A percentile compares a stretch with the other conserved stretches of the same genome.
These are phyloP conservation scores for Rhinoderma darwinii DNA, from an alignment of 2,113 vertebrate species.

Conservation along the genomic window DNA sequence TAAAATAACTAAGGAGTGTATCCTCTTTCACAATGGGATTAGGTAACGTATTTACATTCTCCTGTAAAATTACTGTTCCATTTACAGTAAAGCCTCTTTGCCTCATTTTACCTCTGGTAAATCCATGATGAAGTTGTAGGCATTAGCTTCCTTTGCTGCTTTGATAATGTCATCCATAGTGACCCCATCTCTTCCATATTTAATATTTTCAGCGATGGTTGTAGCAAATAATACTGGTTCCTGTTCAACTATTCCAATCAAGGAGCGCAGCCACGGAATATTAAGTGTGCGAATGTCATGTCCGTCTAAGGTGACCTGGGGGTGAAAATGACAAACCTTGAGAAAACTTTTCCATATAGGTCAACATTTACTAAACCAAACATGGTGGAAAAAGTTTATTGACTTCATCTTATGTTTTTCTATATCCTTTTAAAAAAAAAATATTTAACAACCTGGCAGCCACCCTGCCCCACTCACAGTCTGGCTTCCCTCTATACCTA, in stretches of 20 bases:
- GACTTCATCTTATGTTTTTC: too few relatives aligned
- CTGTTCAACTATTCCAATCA: conserved; percentile 94
- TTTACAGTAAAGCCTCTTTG: conserved; percentile 43
- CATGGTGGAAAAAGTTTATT: too few relatives aligned
- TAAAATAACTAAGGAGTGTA: background rate
- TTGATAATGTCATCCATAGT: conserved; percentile 85
- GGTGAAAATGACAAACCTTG: background rate
- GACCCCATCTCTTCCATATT: conserved; percentile 84
- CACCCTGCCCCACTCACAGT: too few relatives aligned
- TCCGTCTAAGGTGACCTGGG: conserved; percentile 93
- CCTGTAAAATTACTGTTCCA: background rate
- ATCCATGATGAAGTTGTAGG: conserved; percentile 96
- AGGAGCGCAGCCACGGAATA: conserved; percentile 90
- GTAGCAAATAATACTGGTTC: conserved; percentile 94
- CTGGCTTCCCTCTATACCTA: background rate
- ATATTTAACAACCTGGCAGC: too few relatives aligned
- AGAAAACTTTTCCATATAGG: background rate
- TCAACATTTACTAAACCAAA: background rate
- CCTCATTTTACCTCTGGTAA: conserved; percentile 83
- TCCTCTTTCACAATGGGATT: conserved; percentile 36
- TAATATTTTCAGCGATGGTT: conserved; percentile 94
- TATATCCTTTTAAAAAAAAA: too few relatives aligned
- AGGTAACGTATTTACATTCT: background rate
- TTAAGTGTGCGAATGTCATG: conserved; percentile 95
- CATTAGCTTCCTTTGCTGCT: conserved; percentile 91